Percentiles rank a stretch among this genome's conserved stretches.
phyloP scores from a whole-genome alignment of 2,113 vertebrate species.

The Limanda limanda region DNA sequence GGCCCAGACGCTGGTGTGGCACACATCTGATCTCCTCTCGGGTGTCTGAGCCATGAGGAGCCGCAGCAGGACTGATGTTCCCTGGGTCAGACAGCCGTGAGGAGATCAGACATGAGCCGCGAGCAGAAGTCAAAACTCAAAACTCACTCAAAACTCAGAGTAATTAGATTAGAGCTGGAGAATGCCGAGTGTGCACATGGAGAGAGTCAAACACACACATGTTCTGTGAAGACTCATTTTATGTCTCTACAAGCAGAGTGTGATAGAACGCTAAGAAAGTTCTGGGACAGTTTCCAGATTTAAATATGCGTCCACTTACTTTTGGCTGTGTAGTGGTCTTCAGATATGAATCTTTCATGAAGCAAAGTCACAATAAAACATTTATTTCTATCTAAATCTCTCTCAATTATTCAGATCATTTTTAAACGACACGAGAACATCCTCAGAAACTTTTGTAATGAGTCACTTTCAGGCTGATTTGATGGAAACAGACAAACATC shows the following conservation, averaged over 20 bases:
- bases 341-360: neutral
- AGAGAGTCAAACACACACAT: neutral
- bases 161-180: slow-evolving; percentile 20
- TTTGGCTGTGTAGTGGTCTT: neutral
- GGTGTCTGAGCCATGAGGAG: slow-evolving; percentile 20
- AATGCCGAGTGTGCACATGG: neutral
- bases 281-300: too few relatives aligned
- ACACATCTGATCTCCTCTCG: slow-evolving; percentile 38
- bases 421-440: too few relatives aligned
- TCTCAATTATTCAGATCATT: too few relatives aligned
- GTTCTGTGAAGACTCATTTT: neutral
- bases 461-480: too few relatives aligned
- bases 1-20: neutral
- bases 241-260: too few relatives aligned
- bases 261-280: too few relatives aligned
- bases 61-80: neutral
- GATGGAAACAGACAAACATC: too few relatives aligned
- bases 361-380: neutral
- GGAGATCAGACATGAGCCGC: slow-evolving; percentile 39
- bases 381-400: too few relatives aligned
- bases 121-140: neutral
- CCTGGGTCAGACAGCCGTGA: slow-evolving; percentile 32
- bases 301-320: too few relatives aligned
- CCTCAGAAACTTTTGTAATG: too few relatives aligned
- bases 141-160: slow-evolving; percentile 21